Base-by-base conservation (phyloP, 2,797 vertebrate species). In the Erethizon dorsatum region DNA sequence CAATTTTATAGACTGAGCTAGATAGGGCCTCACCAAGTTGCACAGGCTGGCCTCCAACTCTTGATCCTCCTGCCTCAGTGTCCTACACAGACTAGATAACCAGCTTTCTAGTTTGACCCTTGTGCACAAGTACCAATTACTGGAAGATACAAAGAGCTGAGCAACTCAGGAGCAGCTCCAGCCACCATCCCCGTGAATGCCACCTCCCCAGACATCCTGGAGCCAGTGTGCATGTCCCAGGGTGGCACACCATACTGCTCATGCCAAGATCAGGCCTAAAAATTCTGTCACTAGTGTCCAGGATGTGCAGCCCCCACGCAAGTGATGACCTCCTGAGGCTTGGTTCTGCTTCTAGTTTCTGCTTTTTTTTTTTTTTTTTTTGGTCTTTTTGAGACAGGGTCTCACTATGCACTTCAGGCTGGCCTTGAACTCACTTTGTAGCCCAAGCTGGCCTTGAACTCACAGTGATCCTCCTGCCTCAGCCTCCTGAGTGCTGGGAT, bases 271-370 rank as follows among this genome's bases (percentile, higher is more conserved):
- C 20, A 14, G 12, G 6, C 56, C 4, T 1, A n/a, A 63, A 28
- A 77, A 47, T 77, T 77, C 45, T 77, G 73, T 77, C 45, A 75
- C 13, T 22, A 45, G 22, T 75, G 31, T 26, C 24, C 9, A 52
- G 0, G 2, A 26, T 50, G 45, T 8, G 4, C 2, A 57, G 7
- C 28, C 37, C 17, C 1, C 2, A 63, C 14, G 20, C 6, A 13
- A 45, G 28, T 47, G 3, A 61, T 7, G 14, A 1, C 41, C 45
- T 61, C 83, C n/a, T 54, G 0, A 5, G 24, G 11, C 4, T 11
- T 10, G 37, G 14, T 26, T 18, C 17, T 59, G 77, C 18, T 71
- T 52, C 28, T 6, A 79, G 37, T 31, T 59, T 77, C 20, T 57
- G 45, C 2, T 41, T 24, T 75, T 47, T 65, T 12, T 54, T 82